Conservation (phyloP, 2,888 invertebrate genomes). For the Ochlodes sylvanus region DNA sequence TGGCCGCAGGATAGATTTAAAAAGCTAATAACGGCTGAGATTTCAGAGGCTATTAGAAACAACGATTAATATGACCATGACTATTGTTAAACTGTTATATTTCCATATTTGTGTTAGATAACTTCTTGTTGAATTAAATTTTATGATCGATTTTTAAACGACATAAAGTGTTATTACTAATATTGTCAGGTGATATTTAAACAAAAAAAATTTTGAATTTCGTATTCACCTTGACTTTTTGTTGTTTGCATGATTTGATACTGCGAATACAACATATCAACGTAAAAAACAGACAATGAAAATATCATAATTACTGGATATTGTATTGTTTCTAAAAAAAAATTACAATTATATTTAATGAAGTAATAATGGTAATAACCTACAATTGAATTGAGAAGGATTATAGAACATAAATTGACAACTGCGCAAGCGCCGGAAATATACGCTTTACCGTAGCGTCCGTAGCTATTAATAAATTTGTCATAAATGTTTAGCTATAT, state of each 20-base stretch:
- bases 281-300: neutral
- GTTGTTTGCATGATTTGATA: slow-evolving; percentile 6
- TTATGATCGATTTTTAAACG: neutral
- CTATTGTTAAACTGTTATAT: neutral
- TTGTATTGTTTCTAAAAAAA: neutral
- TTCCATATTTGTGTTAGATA: neutral
- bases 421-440: too few species aligned
- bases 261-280: slow-evolving; percentile 7
- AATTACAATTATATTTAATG: too few species aligned
- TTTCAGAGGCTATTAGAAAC: slow-evolving; percentile 51
- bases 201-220: slow-evolving; percentile 16
- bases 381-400: too few species aligned
- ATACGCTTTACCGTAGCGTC: too few species aligned
- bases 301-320: neutral
- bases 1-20: slow-evolving; percentile 78
- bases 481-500: too few species aligned
- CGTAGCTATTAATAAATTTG: too few species aligned
- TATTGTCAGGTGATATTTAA: slow-evolving; percentile 3
- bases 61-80: slow-evolving; percentile 10
- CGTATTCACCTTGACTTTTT: slow-evolving; percentile 25
- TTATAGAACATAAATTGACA: too few species aligned
- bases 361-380: too few species aligned
- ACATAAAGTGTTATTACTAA: slow-evolving; percentile 9
- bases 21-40: slow-evolving; percentile 77
- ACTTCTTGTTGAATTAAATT: neutral